phyloP scores from a whole-genome alignment of 1,140 invertebrate species.

The Scylla paramamosain region DNA sequence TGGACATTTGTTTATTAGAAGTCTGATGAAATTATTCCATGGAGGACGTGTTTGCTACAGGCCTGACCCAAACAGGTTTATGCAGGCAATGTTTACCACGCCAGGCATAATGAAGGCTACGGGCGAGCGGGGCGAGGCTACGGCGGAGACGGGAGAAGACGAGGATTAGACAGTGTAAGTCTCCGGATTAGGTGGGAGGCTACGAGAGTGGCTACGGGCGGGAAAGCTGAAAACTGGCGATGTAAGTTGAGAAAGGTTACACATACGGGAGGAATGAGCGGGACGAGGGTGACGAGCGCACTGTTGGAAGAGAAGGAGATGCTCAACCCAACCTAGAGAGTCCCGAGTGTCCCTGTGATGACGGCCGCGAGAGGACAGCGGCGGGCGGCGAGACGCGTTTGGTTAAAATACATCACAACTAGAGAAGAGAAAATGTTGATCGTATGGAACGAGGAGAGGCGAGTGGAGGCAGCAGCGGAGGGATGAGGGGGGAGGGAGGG shows the following conservation, averaged over 20 bases:
- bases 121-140: slow-evolving; percentile 16
- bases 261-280: neutral
- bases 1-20: slow-evolving; percentile 76
- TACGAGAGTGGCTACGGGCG: slow-evolving; percentile 1
- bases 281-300: neutral
- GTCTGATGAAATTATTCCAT: slow-evolving; percentile 75
- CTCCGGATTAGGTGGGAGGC: slow-evolving; percentile 9
- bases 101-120: slow-evolving; percentile 64
- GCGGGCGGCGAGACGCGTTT: neutral
- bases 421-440: slow-evolving; percentile 29
- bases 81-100: slow-evolving; percentile 69
- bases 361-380: neutral
- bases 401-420: neutral
- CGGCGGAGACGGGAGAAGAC: slow-evolving; percentile 35
- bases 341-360: neutral
- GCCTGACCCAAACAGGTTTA: slow-evolving; percentile 74
- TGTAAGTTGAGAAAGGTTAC: neutral
- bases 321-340: neutral
- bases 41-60: slow-evolving; percentile 74
- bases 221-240: neutral
- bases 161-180: neutral
- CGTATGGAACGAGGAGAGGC: neutral
- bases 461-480: neutral
- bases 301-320: neutral
- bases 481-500: slow-evolving; percentile 13